Conservation (phyloP, 2,888 invertebrate genomes). For the Caenorhabditis doughertyi region DNA sequence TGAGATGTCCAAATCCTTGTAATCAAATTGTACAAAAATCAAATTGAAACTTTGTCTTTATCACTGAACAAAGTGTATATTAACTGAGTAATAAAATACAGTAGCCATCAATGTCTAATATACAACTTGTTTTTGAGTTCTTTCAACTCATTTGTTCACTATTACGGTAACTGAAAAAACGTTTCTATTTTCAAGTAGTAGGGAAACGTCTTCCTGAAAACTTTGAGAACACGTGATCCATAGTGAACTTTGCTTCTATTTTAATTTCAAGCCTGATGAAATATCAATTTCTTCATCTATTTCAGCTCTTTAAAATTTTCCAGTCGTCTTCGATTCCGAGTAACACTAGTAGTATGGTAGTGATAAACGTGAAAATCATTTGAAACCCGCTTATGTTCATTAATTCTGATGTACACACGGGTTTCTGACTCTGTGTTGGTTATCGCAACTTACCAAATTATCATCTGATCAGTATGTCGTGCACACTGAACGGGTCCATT, state of each 20-base stretch:
- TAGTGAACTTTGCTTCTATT: neutral
- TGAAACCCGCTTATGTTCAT: conserved; percentile 56
- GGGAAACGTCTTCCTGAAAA: too few relatives aligned
- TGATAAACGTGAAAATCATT: conserved; percentile 41
- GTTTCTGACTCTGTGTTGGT: conserved; percentile 53
- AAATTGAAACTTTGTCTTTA: too few relatives aligned
- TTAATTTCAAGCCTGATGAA: neutral
- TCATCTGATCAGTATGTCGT: conserved; percentile 39
- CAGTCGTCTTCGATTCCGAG: conserved; percentile 21
- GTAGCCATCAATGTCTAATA: too few relatives aligned
- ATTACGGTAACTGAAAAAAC: too few relatives aligned
- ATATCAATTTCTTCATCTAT: neutral
- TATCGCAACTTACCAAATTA: conserved; percentile 27
- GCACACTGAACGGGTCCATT: conserved; percentile 33
- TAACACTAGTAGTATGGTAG: conserved; percentile 45
- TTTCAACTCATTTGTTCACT: too few relatives aligned
- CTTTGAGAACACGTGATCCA: too few relatives aligned
- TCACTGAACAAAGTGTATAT: too few relatives aligned
- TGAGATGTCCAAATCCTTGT: too few relatives aligned
- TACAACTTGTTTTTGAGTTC: too few relatives aligned
- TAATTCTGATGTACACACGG: conserved; percentile 43
- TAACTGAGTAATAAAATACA: too few relatives aligned
- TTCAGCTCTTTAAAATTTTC: neutral
- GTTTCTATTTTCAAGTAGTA: too few relatives aligned
- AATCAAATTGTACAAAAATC: too few relatives aligned